Evolutionary conservation across 2,888 invertebrate genomes (phyloP), one percentile per base, ranked within the genome.

Genomic region (Phaonia tiefii): DNA sequence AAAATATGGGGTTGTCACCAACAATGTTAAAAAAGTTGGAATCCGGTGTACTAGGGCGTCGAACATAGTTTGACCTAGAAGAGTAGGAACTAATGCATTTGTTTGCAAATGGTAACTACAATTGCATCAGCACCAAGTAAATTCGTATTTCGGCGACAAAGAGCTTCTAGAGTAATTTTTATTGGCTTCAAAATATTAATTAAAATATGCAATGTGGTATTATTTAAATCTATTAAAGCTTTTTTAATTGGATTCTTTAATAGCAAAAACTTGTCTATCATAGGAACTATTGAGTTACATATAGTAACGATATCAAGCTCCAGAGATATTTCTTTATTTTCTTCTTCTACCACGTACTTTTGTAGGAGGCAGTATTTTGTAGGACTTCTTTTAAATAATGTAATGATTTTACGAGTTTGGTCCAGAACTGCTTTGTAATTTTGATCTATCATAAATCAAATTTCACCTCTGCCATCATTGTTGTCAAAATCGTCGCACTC

Each of bases 121-220:
- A 44, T n/a, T 8, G 44, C 44, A 10, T n/a, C 13, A 44, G 44
- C 44, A 13, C 7, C 44, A 44, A 8, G 44, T 8, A 44, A 44
- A 44, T 44, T 44, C n/a, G 13, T 44, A 44, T 44, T 44, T 44
- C 44, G 44, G 11, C 44, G 44, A 44, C 44, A 44, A 11, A 44
- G 44, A 44, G 44, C 44, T 8, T 44, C 44, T 2, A 11, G 7
- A 44, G n/a, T 13, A 44, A 44, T n/a, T n/a, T 44, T 44, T 44
- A 13, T 44, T 44, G 44, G 13, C 44, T 44, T 11, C 11, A 44
- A 8, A 44, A 44, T 44, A 44, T 10, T 44, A 8, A 8, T 44
- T 44, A 13, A 44, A 44, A 8, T 44, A 2, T 44, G 44, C 13
- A 44, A 44, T 44, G n/a, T 44, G 2, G 44, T 11, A 10, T 2